phyloP scores from a whole-genome alignment of 2,888 invertebrate genomes.

The Esperia sulphurella region DNA sequence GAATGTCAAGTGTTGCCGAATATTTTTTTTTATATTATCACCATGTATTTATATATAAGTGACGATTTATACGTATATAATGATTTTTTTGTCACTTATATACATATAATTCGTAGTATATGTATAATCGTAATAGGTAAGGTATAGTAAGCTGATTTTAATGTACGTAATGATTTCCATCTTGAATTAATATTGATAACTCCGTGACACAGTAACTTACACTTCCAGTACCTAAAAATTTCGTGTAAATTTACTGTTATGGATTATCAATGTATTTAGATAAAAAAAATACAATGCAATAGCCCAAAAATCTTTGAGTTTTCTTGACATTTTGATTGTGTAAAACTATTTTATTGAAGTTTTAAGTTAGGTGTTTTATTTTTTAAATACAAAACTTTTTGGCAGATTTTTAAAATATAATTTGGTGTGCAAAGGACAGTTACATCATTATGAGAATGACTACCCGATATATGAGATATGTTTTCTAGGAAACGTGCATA shows the following conservation, averaged over 20 bases:
- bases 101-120: conserved; percentile 46
- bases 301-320: conserved; percentile 73
- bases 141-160: conserved; percentile 76
- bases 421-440: conserved; percentile 63
- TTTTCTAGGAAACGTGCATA: conserved; percentile 73
- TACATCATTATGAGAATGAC: conserved; percentile 52
- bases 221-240: conserved; percentile 14
- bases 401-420: conserved; percentile 49
- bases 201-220: conserved; percentile 21
- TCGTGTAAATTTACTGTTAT: conserved; percentile 22
- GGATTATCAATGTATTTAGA: conserved; percentile 53
- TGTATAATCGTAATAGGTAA: conserved; percentile 75
- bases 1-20: conserved; percentile 79
- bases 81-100: conserved; percentile 21
- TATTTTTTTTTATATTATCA: conserved; percentile 76
- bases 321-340: conserved; percentile 49
- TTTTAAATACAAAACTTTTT: conserved; percentile 68
- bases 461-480: conserved; percentile 53
- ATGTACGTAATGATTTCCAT: conserved; percentile 75
- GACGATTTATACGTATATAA: conserved; percentile 41
- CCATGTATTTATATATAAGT: conserved; percentile 73
- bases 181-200: conserved; percentile 70
- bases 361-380: conserved; percentile 37
- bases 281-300: conserved; percentile 72
- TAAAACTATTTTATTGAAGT: conserved; percentile 38